Percentiles rank a stretch among this genome's conserved stretches.
Conservation (phyloP, 2,888 invertebrate species). For the Apomyelois bistriatella region DNA sequence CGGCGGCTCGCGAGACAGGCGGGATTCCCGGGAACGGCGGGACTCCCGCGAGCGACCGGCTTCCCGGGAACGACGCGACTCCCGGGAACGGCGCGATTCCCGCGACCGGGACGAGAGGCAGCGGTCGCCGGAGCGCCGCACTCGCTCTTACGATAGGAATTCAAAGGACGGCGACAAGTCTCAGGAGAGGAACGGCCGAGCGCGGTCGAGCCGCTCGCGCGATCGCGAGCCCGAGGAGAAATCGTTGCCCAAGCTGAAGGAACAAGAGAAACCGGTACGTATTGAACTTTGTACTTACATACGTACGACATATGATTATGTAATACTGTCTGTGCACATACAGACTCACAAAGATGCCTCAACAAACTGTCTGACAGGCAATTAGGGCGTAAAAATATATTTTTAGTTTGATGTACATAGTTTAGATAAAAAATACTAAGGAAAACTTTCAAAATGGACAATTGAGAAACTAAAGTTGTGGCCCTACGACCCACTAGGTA, state of each 20-base stretch:
- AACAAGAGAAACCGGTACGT: constrained; percentile 84
- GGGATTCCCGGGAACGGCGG: constrained; percentile 18
- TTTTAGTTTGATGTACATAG: too few species aligned
- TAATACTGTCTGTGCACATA: too few species aligned
- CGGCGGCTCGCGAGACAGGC: constrained; percentile 6
- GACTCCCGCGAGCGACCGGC: constrained; percentile 24
- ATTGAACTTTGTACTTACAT: constrained; percentile 39
- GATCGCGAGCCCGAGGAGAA: constrained; percentile 54
- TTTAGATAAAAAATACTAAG: too few species aligned
- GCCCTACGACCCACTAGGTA: too few species aligned
- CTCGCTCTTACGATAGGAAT: constrained; percentile 12
- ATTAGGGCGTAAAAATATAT: too few species aligned
- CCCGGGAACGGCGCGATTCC: constrained; percentile 22
- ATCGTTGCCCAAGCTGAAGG: constrained; percentile 85
- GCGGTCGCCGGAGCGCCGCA: constrained; percentile 18
- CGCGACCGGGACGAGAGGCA: neutral
- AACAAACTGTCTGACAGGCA: too few species aligned
- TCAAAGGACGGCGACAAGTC: constrained; percentile 15
- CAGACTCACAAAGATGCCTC: too few species aligned
- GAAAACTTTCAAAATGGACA: too few species aligned
- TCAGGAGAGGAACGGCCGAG: constrained; percentile 49
- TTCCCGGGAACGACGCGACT: constrained; percentile 24
- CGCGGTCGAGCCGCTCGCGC: constrained; percentile 48
- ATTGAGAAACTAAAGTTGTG: too few species aligned
- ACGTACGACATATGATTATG: neutral